phyloP scores from a whole-genome alignment of 2,797 vertebrate species.

The Alectoris magna region DNA sequence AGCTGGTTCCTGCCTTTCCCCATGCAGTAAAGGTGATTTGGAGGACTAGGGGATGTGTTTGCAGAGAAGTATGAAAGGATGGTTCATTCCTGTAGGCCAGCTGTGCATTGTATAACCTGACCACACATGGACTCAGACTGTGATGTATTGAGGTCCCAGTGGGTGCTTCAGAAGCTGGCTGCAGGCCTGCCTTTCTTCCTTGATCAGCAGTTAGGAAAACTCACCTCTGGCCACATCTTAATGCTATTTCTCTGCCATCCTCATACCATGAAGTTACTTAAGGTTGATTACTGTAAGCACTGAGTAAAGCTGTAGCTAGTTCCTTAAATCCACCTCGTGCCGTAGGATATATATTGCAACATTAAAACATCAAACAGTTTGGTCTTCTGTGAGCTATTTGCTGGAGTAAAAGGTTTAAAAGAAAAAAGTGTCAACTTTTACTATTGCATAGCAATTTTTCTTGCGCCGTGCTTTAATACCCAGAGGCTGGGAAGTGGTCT shows the following conservation, averaged over 20 bases:
- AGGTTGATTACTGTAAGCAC: constrained; percentile 20
- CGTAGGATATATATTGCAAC: constrained; percentile 4
- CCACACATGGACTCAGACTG: neutral
- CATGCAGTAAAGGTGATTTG: neutral
- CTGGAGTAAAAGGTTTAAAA: constrained; percentile 24
- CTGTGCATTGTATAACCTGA: neutral
- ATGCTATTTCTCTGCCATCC: neutral
- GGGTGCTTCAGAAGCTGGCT: neutral
- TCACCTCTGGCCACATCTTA: constrained; percentile 8
- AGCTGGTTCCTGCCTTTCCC: neutral
- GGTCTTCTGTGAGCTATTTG: constrained; percentile 54
- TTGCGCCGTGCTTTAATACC: neutral
- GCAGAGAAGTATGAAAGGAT: neutral
- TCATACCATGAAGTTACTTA: neutral
- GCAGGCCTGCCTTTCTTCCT: neutral
- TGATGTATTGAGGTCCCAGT: neutral
- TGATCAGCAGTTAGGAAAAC: constrained; percentile 11
- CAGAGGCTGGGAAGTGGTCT: neutral
- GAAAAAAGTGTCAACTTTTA: neutral
- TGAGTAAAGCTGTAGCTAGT: neutral
- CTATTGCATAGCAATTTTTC: neutral
- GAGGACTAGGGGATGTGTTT: neutral
- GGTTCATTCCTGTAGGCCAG: neutral
- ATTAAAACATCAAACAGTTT: constrained; percentile 52
- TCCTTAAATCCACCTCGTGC: constrained; percentile 7